phyloP scores from a whole-genome alignment of 2,797 vertebrate genomes.

The Stomatorhinus walkeri region DNA sequence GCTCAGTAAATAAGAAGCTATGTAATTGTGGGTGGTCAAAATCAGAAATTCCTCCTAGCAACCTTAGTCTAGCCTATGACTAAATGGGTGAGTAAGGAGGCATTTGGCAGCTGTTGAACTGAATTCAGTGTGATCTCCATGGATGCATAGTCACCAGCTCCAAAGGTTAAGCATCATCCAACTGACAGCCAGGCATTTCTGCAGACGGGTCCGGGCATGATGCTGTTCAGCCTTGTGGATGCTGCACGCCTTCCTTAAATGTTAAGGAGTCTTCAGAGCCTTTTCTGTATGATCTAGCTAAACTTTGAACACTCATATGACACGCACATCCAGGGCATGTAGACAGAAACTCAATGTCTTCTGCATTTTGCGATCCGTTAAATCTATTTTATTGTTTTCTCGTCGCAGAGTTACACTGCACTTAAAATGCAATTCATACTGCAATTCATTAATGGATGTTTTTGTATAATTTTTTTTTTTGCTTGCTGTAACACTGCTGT shows the following conservation, averaged over 20 bases:
- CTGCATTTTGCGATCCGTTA: neutral
- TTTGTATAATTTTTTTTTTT: neutral
- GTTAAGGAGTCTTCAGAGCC: neutral
- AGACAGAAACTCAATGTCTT: neutral
- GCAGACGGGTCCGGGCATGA: neutral
- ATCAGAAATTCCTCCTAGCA: neutral
- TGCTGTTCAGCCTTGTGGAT: neutral
- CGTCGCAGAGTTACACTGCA: neutral
- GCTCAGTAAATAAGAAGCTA: neutral
- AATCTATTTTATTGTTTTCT: neutral
- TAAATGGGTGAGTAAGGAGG: neutral
- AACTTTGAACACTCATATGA: neutral
- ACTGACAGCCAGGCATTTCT: neutral
- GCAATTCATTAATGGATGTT: neutral
- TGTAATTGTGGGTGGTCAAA: neutral
- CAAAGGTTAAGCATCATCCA: conserved; percentile 18
- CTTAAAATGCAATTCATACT: neutral
- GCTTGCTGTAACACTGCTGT: neutral
- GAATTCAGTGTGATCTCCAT: neutral
- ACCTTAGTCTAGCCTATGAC: neutral
- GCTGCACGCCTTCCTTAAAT: neutral
- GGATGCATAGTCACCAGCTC: neutral
- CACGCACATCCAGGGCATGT: neutral
- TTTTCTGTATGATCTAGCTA: neutral
- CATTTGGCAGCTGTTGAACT: conserved; percentile 2